Percentiles rank a stretch among this genome's conserved stretches.
phyloP scores from a whole-genome alignment of 1,140 invertebrate species.

The Bombus sibiricus region DNA sequence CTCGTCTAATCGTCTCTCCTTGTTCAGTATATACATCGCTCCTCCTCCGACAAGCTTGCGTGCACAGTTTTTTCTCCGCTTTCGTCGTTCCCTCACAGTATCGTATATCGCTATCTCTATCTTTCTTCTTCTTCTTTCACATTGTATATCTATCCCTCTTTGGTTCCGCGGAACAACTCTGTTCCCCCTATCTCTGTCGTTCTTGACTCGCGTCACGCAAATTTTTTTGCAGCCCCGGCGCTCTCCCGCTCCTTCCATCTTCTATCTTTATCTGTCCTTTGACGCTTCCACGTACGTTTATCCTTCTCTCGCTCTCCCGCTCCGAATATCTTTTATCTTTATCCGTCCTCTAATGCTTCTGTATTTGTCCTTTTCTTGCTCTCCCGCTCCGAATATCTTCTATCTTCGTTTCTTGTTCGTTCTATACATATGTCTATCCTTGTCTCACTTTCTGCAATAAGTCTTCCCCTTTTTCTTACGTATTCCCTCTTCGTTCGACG shows the following conservation, averaged over 20 bases:
- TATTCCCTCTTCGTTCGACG: slow-evolving; percentile 30
- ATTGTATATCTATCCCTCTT: slow-evolving; percentile 16
- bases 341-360: background rate
- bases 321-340: background rate
- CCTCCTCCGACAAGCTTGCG: slow-evolving; percentile 21
- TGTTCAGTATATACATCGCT: background rate
- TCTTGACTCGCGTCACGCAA: slow-evolving; percentile 22
- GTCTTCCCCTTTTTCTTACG: background rate
- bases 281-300: background rate
- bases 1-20: background rate
- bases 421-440: background rate
- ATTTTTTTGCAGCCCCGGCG: background rate
- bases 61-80: slow-evolving; percentile 21
- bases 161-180: slow-evolving; percentile 19
- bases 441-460: slow-evolving; percentile 28
- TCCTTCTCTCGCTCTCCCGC: background rate
- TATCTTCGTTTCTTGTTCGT: background rate
- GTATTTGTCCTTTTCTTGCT: background rate
- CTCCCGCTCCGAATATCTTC: background rate
- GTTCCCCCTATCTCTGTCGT: slow-evolving; percentile 19
- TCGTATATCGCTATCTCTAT: slow-evolving; percentile 26
- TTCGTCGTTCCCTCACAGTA: slow-evolving; percentile 8
- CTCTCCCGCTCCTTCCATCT: background rate
- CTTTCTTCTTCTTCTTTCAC: background rate
- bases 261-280: background rate